Evolutionary conservation across 2,888 invertebrate genomes (phyloP), one percentile per base, ranked within the genome.

Genomic region (Noctua janthina): DNA sequence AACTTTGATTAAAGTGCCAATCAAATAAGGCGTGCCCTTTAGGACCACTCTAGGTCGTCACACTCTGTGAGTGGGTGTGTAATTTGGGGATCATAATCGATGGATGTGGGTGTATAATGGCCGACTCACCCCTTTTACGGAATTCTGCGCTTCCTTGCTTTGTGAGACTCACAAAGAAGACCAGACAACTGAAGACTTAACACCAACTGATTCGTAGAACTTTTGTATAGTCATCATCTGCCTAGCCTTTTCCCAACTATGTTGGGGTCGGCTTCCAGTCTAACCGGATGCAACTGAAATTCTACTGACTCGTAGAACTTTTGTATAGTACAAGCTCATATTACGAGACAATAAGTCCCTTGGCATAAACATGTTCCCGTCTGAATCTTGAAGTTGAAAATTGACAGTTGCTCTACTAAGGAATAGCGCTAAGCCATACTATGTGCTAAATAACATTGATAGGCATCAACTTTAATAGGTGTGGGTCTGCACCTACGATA

Each of bases 1-100:
- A 10, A 66, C 5, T 51, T 67, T 81, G 39, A 81, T 77, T 83
- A 20, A 78, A 62, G 54, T 78, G 62, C 62, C 46, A 46, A 84
- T 69, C 62, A 78, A 78, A 35, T 77, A 43, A 59, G 20, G 56
- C 23, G 20, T 83, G 67, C 51, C 68, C 43, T 76, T 76, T 80
- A 46, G 15, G 4, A 43, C 43, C 78, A 51, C n/a, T 76, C 59
- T 10, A 59, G 1, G 10, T 43, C 7, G 11, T 76, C 59, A 35
- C 5, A n/a, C 29, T 13, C 17, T 7, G 1, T 4, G 76, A 77
- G 84, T 78, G 54, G 59, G 59, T 29, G 59, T 51, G 11, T 35
- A 54, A 81, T 68, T 83, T 54, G 23, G 1, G 7, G 3, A 13
- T 35, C 35, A 39, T 39, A 39, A 39, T 39, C 5, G 39, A 5